Evolutionary conservation across 2,113 vertebrate species (phyloP).

Genomic region (Dolichallabes microphthalmus): DNA sequence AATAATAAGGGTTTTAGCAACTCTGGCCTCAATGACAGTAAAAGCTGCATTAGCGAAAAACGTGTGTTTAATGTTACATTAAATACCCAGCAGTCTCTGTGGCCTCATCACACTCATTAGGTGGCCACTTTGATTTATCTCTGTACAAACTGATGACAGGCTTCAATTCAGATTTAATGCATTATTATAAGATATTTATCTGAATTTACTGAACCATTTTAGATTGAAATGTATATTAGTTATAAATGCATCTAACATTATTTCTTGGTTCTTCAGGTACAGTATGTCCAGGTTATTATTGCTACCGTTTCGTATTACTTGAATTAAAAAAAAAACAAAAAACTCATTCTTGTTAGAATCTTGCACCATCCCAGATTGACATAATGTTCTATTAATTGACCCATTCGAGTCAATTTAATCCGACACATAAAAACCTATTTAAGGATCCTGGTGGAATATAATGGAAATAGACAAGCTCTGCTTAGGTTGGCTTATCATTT

Average conservation of each 20-base stretch:
- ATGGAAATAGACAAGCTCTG: slow-evolving; percentile 4
- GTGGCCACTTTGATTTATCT: slow-evolving; percentile 21
- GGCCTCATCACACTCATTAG: slow-evolving; percentile 19
- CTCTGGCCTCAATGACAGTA: slow-evolving; percentile 4
- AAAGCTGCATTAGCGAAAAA: slow-evolving; percentile 35
- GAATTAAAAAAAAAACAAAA: background rate
- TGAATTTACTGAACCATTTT: background rate
- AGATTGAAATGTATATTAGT: background rate
- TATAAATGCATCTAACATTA: background rate
- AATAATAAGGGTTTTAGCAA: slow-evolving; percentile 33
- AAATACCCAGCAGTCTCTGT: slow-evolving; percentile 19
- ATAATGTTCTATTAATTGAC: slow-evolving; percentile 19
- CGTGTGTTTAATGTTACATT: slow-evolving; percentile 18
- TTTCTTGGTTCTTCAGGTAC: too few species aligned
- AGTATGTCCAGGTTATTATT: background rate
- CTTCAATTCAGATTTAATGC: background rate
- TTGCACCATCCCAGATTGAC: background rate
- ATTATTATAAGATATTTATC: background rate
- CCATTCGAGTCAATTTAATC: slow-evolving; percentile 7
- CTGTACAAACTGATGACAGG: background rate
- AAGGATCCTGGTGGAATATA: slow-evolving; percentile 18
- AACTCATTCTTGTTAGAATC: background rate
- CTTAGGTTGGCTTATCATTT: slow-evolving; percentile 23
- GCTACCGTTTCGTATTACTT: background rate
- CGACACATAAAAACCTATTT: background rate